A percentile compares a stretch with the other conserved stretches of the same genome.
These are phyloP conservation scores for Chaunax sp. DNA, from an alignment of 2,797 vertebrate species.

Conservation along the genomic window DNA sequence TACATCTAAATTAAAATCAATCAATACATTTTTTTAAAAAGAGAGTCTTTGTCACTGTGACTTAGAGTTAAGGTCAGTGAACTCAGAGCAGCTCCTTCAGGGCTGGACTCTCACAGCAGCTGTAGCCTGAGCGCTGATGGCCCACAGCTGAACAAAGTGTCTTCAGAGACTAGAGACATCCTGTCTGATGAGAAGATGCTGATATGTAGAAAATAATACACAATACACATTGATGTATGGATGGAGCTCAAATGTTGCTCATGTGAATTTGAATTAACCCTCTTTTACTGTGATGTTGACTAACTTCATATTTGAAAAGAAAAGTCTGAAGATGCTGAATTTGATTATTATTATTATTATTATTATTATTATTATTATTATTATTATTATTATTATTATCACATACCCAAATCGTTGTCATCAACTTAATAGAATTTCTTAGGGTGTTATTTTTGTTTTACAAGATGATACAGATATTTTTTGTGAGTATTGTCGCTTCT, in stretches of 20 bases:
- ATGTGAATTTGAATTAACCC: not conserved
- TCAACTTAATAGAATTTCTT: no score
- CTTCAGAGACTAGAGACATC: conserved; percentile 9
- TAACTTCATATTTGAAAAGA: no score
- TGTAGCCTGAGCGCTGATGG: conserved; percentile 53
- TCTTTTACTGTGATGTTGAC: not conserved
- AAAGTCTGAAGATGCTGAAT: not conserved
- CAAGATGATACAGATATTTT: not conserved
- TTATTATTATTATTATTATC: conserved; percentile 5
- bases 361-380: conserved; percentile 2
- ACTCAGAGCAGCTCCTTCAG: conserved; percentile 55
- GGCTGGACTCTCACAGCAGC: conserved; percentile 51
- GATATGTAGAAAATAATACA: not conserved
- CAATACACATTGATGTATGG: not conserved
- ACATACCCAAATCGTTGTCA: no score
- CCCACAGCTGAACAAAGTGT: conserved; percentile 44
- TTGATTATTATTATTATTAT: not conserved
- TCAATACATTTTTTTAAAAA: no score
- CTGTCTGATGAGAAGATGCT: conserved; percentile 9
- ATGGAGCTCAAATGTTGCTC: conserved; percentile 3
- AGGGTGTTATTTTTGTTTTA: not conserved
- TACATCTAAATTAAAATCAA: not conserved
- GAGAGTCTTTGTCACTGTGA: conserved; percentile 17
- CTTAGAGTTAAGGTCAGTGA: conserved; percentile 59
- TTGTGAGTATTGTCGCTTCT: not conserved